A percentile compares a stretch with the other conserved stretches of the same genome.
phyloP scores from a whole-genome alignment of 2,797 vertebrate genomes.

The Prionace glauca region DNA sequence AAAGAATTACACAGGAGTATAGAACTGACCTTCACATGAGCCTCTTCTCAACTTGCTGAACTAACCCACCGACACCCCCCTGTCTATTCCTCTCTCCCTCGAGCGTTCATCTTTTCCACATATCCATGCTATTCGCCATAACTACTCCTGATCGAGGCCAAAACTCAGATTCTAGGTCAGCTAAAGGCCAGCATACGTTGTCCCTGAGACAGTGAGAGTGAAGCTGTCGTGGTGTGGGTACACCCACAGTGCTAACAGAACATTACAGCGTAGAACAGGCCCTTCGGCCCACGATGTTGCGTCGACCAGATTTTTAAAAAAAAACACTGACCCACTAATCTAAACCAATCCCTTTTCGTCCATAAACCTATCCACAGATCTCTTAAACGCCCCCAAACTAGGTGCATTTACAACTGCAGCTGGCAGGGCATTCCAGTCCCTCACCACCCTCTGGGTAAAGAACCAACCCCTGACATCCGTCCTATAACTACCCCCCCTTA shows the following conservation, averaged over 20 bases:
- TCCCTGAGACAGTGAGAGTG: not conserved
- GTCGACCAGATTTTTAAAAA: too few relatives aligned
- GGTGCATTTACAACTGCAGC: too few relatives aligned
- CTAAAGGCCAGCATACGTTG: not conserved
- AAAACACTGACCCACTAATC: too few relatives aligned
- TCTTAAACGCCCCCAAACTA: too few relatives aligned
- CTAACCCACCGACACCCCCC: not conserved
- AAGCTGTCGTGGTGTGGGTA: not conserved
- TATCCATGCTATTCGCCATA: not conserved
- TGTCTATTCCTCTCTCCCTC: not conserved
- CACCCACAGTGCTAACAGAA: not conserved
- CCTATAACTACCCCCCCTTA: too few relatives aligned
- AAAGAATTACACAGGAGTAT: not conserved
- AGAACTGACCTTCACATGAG: not conserved
- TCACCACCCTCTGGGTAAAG: too few relatives aligned
- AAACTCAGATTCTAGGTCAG: not conserved
- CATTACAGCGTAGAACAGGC: too few relatives aligned
- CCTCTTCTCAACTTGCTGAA: not conserved
- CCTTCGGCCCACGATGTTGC: too few relatives aligned
- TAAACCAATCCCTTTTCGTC: too few relatives aligned
- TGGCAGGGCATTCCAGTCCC: too few relatives aligned
- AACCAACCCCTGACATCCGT: too few relatives aligned
- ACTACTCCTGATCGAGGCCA: not conserved
- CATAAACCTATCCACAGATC: too few relatives aligned
- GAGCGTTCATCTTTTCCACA: not conserved